Base-by-base conservation (phyloP, 2,113 vertebrate species). In the Sinosuthora webbiana region DNA sequence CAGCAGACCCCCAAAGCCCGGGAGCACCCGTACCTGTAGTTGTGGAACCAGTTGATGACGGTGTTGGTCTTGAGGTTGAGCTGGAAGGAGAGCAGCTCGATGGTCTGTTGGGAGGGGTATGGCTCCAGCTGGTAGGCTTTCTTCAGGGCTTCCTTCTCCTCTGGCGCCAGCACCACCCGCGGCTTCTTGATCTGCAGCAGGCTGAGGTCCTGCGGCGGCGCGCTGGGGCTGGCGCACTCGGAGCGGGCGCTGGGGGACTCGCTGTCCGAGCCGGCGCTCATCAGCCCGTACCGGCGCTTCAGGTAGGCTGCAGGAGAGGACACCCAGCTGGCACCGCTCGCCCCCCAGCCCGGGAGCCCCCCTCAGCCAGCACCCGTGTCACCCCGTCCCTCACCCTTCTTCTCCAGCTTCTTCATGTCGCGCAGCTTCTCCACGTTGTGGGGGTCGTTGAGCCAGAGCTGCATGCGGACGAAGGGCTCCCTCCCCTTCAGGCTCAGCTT, bases 21-120 rank as follows among this genome's bases (percentile, higher is more conserved):
- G 3, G 24, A 67, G 30, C 0, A 0, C 6, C 42, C 4, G 0
- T 95, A 99, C 99, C 99, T 99, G 98, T 99, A 99, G 97, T 99
- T 99, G 97, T 99, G 99, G 97, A 99, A 99, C 99, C 99, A 99
- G 97, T 99, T 99, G 98, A 99, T 99, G 97, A 99, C 99, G 0
- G 99, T 99, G 98, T 99, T 99, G 94, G 99, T 99, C 97, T 99
- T 99, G 89, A 99, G 99, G 96, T 99, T 99, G 90, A 99, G 99
- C 96, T 99, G 99, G 65, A 99, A 98, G 31, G 99, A 99, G 44
- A 99, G 98, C 83, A 99, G 97, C 97, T 99, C 99, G 2, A 99
- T 99, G 94, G 99, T 99, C 97, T 99, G 99, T 96, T 99, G 99
- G 12, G 99, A 99, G 13, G 99, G 99, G 97, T 99, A 99, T 10